These are phyloP conservation scores for Alviniconcha strummeri DNA, from an alignment of 2,888 invertebrate species.

Conservation along the genomic window DNA sequence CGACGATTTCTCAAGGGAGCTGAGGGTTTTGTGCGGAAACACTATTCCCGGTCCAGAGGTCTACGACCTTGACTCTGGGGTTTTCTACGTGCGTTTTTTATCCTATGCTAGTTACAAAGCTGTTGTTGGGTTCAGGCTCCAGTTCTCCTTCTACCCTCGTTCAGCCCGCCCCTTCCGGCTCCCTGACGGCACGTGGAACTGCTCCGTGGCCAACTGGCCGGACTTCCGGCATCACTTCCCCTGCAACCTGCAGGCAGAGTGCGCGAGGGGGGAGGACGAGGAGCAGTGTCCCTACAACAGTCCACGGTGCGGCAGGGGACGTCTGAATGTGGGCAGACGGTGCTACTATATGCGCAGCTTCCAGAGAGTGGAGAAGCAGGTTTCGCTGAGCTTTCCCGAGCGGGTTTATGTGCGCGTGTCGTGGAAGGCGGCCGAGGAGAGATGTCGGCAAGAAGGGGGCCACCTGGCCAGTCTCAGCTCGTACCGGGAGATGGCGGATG, in stretches of 20 bases:
- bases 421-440: not conserved
- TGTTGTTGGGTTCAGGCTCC: not conserved
- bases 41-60: not conserved
- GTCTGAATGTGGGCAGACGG: not conserved
- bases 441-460: not conserved
- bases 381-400: too few relatives aligned
- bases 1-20: too few relatives aligned
- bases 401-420: not conserved
- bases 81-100: not conserved
- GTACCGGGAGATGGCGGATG: not conserved
- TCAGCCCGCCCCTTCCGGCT: not conserved
- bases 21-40: not conserved
- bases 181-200: not conserved
- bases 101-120: too few relatives aligned
- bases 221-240: not conserved
- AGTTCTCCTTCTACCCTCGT: not conserved
- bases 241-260: not conserved
- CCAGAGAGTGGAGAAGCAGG: not conserved
- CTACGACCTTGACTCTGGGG: not conserved
- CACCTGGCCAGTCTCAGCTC: conserved; percentile 16
- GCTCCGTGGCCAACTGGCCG: not conserved
- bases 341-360: not conserved
- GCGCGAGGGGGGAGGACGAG: not conserved
- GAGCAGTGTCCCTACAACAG: not conserved
- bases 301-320: not conserved